A percentile compares a stretch with the other conserved stretches of the same genome.
phyloP scores from a whole-genome alignment of 92 coral and sea anemone species.

The Desmophyllum pertusum region DNA sequence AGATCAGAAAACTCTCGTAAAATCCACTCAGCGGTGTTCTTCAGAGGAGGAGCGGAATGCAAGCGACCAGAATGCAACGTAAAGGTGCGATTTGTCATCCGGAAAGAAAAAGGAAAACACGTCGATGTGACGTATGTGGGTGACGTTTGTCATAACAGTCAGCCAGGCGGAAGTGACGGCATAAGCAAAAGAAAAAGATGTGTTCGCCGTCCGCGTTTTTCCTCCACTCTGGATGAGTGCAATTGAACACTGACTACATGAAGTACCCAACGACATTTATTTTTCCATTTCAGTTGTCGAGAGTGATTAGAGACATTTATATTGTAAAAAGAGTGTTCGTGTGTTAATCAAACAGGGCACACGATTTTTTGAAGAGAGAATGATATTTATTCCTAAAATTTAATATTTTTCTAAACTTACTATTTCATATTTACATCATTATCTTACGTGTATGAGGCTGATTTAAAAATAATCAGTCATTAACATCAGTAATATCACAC shows the following conservation, averaged over 20 bases:
- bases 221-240: not conserved
- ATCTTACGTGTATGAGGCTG: not conserved
- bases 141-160: conserved; percentile 34
- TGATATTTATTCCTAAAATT: conserved; percentile 7
- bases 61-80: conserved; percentile 58
- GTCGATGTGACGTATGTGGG: conserved; percentile 49
- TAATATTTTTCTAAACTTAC: conserved; percentile 8
- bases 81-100: conserved; percentile 50
- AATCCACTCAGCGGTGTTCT: conserved; percentile 58
- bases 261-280: not conserved
- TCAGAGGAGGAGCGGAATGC: conserved; percentile 54
- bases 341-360: not conserved
- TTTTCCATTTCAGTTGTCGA: not conserved
- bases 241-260: not conserved
- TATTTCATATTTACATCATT: not conserved
- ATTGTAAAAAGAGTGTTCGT: too few relatives aligned
- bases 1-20: conserved; percentile 47
- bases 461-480: not conserved
- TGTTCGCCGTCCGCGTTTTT: conserved; percentile 8
- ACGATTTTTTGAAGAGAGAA: not conserved
- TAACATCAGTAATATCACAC: not conserved
- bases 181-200: conserved; percentile 8
- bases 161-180: conserved; percentile 38
- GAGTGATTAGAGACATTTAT: too few relatives aligned
- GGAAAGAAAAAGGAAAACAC: conserved; percentile 46